phyloP scores from a whole-genome alignment of 1,140 invertebrate genomes.

The Stegodyphus mimosarum region DNA sequence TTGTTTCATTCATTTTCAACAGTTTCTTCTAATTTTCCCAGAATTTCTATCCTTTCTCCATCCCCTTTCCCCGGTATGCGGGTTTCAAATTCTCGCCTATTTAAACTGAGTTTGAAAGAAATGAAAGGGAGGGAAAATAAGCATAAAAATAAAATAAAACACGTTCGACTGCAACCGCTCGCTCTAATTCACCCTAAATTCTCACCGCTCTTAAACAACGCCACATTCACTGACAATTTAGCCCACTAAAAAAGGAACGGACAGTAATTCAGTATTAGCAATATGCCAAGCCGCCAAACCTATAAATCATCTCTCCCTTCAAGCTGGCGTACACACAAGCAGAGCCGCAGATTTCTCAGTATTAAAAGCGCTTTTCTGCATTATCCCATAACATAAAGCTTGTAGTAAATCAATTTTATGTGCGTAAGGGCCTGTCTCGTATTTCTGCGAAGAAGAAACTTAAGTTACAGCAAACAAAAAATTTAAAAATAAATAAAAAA shows the following conservation, averaged over 20 bases:
- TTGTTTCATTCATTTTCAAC: no score
- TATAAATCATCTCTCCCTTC: constrained; percentile 19
- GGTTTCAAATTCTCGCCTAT: no score
- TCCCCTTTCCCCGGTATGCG: no score
- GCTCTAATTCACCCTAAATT: constrained; percentile 54
- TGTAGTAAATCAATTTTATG: constrained; percentile 58
- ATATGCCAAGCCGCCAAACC: constrained; percentile 45
- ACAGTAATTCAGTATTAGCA: constrained; percentile 58
- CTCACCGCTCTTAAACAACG: constrained; percentile 23
- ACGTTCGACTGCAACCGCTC: background rate
- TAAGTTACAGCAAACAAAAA: constrained; percentile 35
- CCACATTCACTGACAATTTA: constrained; percentile 48
- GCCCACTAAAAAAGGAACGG: constrained; percentile 26
- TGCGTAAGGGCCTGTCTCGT: constrained; percentile 25
- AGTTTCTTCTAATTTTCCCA: no score
- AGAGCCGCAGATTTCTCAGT: constrained; percentile 38
- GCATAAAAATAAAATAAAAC: background rate
- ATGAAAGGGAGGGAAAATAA: background rate
- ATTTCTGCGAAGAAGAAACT: constrained; percentile 3
- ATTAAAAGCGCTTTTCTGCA: constrained; percentile 29
- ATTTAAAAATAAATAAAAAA: constrained; percentile 27
- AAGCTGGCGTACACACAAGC: background rate
- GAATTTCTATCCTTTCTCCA: no score
- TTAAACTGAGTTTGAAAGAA: no score
- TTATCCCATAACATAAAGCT: constrained; percentile 44